These are phyloP conservation scores for western clawed frog (Xenopus tropicalis) DNA, from an alignment of 2,113 vertebrate species.

Conservation along the genomic window DNA sequence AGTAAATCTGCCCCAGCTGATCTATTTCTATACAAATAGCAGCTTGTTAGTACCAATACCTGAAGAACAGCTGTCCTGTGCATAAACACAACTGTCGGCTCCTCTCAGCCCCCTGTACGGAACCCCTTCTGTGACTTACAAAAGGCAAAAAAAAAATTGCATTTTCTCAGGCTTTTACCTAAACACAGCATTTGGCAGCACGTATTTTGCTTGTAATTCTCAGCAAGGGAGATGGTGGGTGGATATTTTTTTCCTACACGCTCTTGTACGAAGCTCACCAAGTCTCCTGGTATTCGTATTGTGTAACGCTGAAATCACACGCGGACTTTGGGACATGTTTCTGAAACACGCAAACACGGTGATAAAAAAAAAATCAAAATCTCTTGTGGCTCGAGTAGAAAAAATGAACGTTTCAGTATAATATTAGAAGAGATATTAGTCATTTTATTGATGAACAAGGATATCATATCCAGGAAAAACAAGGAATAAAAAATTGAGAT, in stretches of 20 bases:
- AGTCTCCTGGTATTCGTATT: constrained; percentile 89
- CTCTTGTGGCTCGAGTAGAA: constrained; percentile 54
- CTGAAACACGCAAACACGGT: constrained; percentile 48
- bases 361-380: constrained; percentile 36
- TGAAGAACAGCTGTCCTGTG: constrained; percentile 96
- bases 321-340: constrained; percentile 67
- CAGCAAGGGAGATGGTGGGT: constrained; percentile 80
- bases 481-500: background rate
- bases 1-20: too few species aligned
- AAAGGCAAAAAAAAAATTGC: constrained; percentile 66
- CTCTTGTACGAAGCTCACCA: constrained; percentile 82
- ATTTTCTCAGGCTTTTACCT: constrained; percentile 83
- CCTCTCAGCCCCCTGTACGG: constrained; percentile 64
- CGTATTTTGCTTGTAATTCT: constrained; percentile 82
- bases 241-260: constrained; percentile 80
- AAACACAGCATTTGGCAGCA: constrained; percentile 89
- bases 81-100: constrained; percentile 74
- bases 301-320: constrained; percentile 75
- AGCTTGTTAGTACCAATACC: constrained; percentile 91
- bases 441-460: constrained; percentile 38
- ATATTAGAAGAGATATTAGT: constrained; percentile 41
- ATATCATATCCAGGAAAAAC: background rate
- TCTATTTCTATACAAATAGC: constrained; percentile 60
- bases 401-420: background rate
- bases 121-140: constrained; percentile 76